phyloP scores from a whole-genome alignment of 2,888 invertebrate genomes.

The Apodemia hepburni region DNA sequence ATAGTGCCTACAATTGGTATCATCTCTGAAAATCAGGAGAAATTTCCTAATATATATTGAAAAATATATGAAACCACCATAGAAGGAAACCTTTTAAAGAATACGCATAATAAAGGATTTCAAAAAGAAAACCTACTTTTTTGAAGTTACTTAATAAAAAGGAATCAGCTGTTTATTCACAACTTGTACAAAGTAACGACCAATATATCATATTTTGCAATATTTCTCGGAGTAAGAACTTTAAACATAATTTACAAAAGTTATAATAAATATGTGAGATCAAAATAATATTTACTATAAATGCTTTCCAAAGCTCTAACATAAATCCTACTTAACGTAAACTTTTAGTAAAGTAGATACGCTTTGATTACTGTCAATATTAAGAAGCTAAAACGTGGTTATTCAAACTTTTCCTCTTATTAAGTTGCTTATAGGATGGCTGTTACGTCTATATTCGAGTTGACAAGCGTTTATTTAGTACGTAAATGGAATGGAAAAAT shows the following conservation, averaged over 20 bases:
- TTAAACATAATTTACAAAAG: background rate
- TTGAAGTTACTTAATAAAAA: no score
- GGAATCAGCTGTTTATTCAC: background rate
- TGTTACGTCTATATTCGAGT: constrained; percentile 42
- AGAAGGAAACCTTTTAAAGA: no score
- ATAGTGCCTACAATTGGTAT: no score
- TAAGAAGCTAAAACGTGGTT: constrained; percentile 67
- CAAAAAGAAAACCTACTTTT: no score
- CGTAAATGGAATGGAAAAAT: constrained; percentile 45
- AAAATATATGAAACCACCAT: no score
- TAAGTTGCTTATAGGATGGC: constrained; percentile 65
- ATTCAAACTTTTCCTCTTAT: constrained; percentile 73
- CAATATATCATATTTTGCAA: background rate
- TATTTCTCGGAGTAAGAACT: background rate
- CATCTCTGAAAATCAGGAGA: no score
- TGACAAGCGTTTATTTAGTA: constrained; percentile 29
- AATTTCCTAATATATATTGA: no score
- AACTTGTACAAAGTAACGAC: background rate
- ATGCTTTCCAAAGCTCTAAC: background rate
- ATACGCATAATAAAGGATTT: no score
- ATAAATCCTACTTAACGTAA: constrained; percentile 75
- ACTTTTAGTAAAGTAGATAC: constrained; percentile 73
- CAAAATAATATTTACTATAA: constrained; percentile 10
- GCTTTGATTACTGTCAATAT: constrained; percentile 69
- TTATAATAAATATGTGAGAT: constrained; percentile 7